Evolutionary conservation across 2,113 vertebrate genomes (phyloP).

Genomic region (Sphaerodactylus townsendi): DNA sequence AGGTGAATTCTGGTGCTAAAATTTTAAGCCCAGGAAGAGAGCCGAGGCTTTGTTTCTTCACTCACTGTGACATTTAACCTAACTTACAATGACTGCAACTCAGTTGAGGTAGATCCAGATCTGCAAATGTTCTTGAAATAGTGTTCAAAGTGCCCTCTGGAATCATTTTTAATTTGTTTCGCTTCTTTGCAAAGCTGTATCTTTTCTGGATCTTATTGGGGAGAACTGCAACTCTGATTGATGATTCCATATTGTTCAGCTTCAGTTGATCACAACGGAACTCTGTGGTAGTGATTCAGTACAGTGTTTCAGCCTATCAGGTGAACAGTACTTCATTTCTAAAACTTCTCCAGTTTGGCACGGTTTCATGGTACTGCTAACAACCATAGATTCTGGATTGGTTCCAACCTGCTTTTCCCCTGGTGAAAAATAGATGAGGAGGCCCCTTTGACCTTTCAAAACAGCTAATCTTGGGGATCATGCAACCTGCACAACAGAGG

Average conservation of each 20-base stretch:
- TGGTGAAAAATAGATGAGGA: neutral
- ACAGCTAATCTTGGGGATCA: too few relatives aligned
- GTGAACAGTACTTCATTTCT: neutral
- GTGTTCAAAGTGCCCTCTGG: neutral
- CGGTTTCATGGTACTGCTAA: neutral
- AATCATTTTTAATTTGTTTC: slow-evolving; percentile 6
- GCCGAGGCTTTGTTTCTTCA: neutral
- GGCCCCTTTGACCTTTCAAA: too few relatives aligned
- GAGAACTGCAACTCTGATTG: neutral
- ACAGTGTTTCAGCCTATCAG: neutral
- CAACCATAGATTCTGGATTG: neutral
- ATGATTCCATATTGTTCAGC: neutral
- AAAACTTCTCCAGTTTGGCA: neutral
- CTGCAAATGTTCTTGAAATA: neutral
- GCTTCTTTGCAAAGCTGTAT: neutral
- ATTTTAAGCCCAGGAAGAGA: neutral
- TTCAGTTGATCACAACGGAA: neutral
- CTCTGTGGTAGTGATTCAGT: neutral
- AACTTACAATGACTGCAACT: slow-evolving; percentile 1
- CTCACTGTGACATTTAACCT: neutral
- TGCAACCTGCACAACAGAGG: too few relatives aligned
- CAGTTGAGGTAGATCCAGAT: neutral
- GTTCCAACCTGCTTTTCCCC: too few relatives aligned
- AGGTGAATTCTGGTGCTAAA: neutral
- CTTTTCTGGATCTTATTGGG: neutral